Conservation (phyloP, 2,888 invertebrate genomes). For the Dichetophora obliterata region DNA sequence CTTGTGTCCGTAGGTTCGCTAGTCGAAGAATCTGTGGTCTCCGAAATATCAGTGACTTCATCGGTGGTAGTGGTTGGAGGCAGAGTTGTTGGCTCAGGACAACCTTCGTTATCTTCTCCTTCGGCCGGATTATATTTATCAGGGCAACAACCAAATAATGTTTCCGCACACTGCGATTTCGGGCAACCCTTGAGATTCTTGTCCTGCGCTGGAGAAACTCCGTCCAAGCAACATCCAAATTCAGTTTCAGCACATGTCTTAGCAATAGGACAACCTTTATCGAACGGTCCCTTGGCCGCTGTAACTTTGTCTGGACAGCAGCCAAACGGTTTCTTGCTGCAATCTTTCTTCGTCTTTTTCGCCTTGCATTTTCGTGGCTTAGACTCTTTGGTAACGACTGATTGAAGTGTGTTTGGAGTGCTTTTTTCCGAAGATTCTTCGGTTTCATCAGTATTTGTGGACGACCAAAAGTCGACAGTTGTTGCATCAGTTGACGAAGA, state of each 20-base stretch:
- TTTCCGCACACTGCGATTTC: constrained; percentile 78
- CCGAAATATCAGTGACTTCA: constrained; percentile 48
- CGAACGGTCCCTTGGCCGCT: constrained; percentile 84
- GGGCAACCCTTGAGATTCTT: constrained; percentile 83
- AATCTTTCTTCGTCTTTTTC: constrained; percentile 70
- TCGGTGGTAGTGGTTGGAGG: constrained; percentile 59
- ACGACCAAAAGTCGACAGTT: constrained; percentile 67
- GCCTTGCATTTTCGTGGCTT: constrained; percentile 74
- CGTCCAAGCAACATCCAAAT: constrained; percentile 87
- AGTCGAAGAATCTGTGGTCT: constrained; percentile 35
- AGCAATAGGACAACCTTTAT: constrained; percentile 80
- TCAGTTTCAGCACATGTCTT: constrained; percentile 82
- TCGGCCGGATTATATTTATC: constrained; percentile 83
- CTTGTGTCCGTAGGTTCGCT: constrained; percentile 41
- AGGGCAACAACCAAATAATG: constrained; percentile 89
- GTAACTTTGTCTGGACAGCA: constrained; percentile 88
- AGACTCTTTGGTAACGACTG: constrained; percentile 70
- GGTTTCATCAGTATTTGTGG: constrained; percentile 52
- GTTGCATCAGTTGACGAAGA: constrained; percentile 57
- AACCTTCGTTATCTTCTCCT: constrained; percentile 85
- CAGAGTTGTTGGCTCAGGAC: constrained; percentile 76
- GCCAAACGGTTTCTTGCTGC: constrained; percentile 78
- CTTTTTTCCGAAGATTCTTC: constrained; percentile 70
- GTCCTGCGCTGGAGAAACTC: constrained; percentile 82
- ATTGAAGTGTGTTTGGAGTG: constrained; percentile 72